These are phyloP conservation scores for Drosophila suzukii DNA, from an alignment of 1,140 invertebrate genomes.

Conservation along the genomic window DNA sequence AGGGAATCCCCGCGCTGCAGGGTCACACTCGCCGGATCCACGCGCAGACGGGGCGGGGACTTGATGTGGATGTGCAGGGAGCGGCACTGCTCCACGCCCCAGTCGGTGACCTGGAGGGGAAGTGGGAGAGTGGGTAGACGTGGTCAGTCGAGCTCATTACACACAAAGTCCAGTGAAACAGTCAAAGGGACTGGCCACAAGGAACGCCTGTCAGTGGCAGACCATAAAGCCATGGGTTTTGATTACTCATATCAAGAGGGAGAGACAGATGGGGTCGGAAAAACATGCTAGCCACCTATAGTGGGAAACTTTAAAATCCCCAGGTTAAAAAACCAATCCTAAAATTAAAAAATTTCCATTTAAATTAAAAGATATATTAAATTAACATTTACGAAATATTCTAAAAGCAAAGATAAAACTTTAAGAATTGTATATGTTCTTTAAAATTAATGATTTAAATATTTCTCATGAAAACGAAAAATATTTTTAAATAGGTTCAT, in stretches of 20 bases:
- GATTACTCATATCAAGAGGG: conserved; percentile 41
- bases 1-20: conserved; percentile 87
- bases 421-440: too few species aligned
- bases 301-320: too few species aligned
- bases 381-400: too few species aligned
- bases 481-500: too few species aligned
- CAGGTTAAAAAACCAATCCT: too few species aligned
- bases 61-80: conserved; percentile 88
- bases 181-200: conserved; percentile 1
- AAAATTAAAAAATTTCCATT: too few species aligned
- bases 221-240: conserved; percentile 12
- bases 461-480: too few species aligned
- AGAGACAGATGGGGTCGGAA: conserved; percentile 7
- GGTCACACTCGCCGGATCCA: conserved; percentile 90
- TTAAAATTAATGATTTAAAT: too few species aligned
- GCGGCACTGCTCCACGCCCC: conserved; percentile 90
- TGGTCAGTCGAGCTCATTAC: conserved; percentile 9
- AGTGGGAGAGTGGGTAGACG: neutral
- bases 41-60: conserved; percentile 88
- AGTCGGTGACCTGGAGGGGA: conserved; percentile 87
- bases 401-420: too few species aligned
- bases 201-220: conserved; percentile 8
- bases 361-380: too few species aligned
- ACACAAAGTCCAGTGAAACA: conserved; percentile 7
- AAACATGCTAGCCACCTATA: rapidly evolving